Conservation (phyloP, 2,888 invertebrate genomes). For the Meiosimyza platycephala region DNA sequence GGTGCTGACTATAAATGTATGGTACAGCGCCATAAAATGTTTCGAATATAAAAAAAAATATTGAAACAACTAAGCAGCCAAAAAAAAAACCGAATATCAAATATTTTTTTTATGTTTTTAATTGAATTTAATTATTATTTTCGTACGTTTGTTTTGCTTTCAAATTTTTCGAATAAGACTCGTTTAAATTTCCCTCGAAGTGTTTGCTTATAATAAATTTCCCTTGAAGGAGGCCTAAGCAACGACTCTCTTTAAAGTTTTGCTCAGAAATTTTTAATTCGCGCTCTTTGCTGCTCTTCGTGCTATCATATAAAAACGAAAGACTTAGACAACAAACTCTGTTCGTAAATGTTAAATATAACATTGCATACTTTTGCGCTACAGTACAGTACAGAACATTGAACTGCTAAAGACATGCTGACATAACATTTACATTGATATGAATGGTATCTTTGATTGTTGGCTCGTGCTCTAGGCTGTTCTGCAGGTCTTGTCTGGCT, state of each 20-base stretch:
- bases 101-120: too few species aligned
- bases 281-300: background rate
- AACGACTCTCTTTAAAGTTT: background rate
- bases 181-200: slow-evolving; percentile 11
- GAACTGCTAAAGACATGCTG: background rate
- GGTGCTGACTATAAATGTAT: too few species aligned
- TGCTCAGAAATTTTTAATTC: background rate
- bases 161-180: slow-evolving; percentile 22
- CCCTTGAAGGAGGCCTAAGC: background rate
- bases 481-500: too few species aligned
- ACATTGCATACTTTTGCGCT: slow-evolving; percentile 10
- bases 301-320: slow-evolving; percentile 18
- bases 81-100: too few species aligned
- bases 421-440: background rate
- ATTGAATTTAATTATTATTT: too few species aligned
- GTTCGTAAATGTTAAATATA: background rate
- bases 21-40: too few species aligned
- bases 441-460: too few species aligned
- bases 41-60: too few species aligned
- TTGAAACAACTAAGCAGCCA: too few species aligned
- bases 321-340: slow-evolving; percentile 36
- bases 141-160: slow-evolving; percentile 29
- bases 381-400: too few species aligned
- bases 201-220: slow-evolving; percentile 10
- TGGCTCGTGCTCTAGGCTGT: too few species aligned